Evolutionary conservation across 1,140 invertebrate species (phyloP), one percentile per base, ranked within the genome.

Genomic region (Drosophila erecta): DNA sequence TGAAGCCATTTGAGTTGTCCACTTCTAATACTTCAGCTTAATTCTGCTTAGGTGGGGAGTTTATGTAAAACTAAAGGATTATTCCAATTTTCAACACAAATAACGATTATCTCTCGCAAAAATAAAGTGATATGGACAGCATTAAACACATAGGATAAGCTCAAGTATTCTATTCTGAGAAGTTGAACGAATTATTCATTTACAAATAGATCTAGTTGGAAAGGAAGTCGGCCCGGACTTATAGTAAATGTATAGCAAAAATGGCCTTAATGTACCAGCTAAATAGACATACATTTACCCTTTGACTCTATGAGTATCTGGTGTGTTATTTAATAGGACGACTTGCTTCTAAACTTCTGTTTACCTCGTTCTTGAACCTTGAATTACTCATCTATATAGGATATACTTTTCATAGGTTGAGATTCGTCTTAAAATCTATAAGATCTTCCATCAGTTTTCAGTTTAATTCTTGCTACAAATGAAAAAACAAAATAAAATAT

Each of bases 371-470:
- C 22, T 15, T 27, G 33, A 57, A 57, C 35, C 58, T 8, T 30
- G 30, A 61, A 61, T 53, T 58, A 58, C 37, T 14, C 57, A 40
- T 35, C 40, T 57, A 57, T 30, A 30, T 61, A 61, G 58, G 51
- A 57, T 61, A 61, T 30, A 57, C 51, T 40, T 33, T 40, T 37
- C 50, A 8, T 20, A 17, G 50, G 17, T 17, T 14, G 51, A 54
- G 35, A 22, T 22, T 57, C 37, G 40, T 38, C 53, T 61, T 58
- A 61, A 30, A 37, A 6, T 30, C 58, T 61, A 61, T 6, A 40
- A 20, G 58, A 57, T 58, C 38, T 61, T 61, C 24, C 54, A 41
- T 59, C 27, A 12, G 10, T 30, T 55, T 30, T 27, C 15, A 40
- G 27, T 50, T 50, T 27, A 6, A 12, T 60, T 37, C 22, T 60